Evolutionary conservation across 2,797 vertebrate species (phyloP).

Genomic region (Alectoris magna): DNA sequence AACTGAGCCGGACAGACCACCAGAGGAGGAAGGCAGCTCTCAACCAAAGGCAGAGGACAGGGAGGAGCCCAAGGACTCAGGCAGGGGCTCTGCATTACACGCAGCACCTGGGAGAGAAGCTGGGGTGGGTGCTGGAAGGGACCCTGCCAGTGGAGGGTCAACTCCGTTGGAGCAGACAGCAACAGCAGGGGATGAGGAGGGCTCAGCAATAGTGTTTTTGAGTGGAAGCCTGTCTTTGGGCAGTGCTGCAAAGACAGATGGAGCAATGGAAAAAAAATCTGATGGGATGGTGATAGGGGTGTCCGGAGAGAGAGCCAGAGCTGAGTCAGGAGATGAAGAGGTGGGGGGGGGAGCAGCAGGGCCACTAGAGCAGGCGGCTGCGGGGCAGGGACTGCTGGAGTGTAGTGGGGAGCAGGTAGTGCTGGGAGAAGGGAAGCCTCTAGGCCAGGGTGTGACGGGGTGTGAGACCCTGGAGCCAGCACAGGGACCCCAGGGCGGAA

Average conservation of each 20-base stretch:
- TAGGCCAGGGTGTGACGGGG: fast-evolving
- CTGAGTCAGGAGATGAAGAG: background rate
- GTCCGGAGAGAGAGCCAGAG: background rate
- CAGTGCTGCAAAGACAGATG: background rate
- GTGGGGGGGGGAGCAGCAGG: background rate
- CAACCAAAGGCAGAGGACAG: background rate
- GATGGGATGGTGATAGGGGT: fast-evolving
- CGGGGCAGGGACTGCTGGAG: background rate
- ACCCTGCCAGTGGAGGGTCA: background rate
- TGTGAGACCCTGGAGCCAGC: no score
- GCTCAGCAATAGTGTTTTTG: background rate
- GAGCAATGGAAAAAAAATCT: background rate
- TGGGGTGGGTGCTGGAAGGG: background rate
- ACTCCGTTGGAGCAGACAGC: background rate
- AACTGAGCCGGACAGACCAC: background rate
- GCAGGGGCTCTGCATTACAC: background rate
- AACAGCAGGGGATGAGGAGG: background rate
- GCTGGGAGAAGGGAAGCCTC: background rate
- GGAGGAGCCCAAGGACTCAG: background rate
- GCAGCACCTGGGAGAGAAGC: background rate
- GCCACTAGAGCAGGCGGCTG: fast-evolving
- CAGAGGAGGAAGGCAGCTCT: background rate
- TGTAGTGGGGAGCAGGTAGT: background rate
- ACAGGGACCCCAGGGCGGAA: no score
- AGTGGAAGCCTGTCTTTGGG: background rate